These are phyloP conservation scores for Didymodactylos carnosus DNA, from an alignment of 2,888 invertebrate genomes.

Conservation along the genomic window DNA sequence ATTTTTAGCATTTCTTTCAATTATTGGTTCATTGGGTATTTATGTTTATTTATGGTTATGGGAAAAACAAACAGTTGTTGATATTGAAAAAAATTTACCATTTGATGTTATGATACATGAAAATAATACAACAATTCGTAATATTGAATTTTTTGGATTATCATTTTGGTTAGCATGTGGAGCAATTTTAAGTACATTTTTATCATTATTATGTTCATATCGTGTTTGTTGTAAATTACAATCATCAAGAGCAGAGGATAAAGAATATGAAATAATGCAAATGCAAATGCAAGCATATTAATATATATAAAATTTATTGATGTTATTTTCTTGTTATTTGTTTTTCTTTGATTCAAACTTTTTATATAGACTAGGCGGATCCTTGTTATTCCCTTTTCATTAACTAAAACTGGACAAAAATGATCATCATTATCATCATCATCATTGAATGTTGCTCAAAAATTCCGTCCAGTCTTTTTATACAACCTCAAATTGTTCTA, in stretches of 20 bases:
- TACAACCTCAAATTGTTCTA: no score
- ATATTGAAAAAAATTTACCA: background rate
- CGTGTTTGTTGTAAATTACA: background rate
- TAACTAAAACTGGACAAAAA: no score
- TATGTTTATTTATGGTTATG: background rate
- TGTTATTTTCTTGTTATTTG: no score
- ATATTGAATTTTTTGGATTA: background rate
- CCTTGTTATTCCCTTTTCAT: no score
- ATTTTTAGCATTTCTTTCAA: background rate
- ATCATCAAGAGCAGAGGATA: background rate
- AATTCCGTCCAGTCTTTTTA: no score
- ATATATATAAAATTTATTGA: background rate
- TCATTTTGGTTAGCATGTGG: conserved; percentile 4
- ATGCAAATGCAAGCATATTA: conserved; percentile 2
- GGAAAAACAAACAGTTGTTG: background rate
- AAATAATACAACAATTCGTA: background rate
- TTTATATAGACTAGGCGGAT: no score
- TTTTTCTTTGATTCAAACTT: no score
- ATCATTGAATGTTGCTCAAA: no score
- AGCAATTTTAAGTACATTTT: background rate
- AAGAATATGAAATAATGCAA: conserved; percentile 11
- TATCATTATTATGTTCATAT: background rate
- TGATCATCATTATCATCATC: no score
- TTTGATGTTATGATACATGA: background rate
- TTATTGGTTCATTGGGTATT: background rate